Evolutionary conservation across 2,888 invertebrate genomes (phyloP).

Genomic region (Orthosia cruda): DNA sequence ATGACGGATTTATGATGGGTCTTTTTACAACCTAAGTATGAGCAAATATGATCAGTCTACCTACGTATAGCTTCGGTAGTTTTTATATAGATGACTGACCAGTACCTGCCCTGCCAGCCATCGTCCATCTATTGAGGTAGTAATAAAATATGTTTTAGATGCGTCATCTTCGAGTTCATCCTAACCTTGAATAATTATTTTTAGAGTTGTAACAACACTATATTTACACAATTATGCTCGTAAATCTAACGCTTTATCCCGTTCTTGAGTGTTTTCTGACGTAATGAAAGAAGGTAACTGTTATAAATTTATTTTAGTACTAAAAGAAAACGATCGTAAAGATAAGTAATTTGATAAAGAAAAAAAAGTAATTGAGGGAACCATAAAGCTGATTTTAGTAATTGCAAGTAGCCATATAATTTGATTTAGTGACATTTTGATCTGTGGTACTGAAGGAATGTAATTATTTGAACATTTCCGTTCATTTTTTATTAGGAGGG

Average conservation of each 20-base stretch:
- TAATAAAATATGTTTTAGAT: constrained; percentile 7
- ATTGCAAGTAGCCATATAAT: constrained; percentile 43
- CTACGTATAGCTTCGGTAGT: too few relatives aligned
- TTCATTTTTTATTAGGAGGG: constrained; percentile 30
- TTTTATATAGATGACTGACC: neutral
- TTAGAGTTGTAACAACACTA: constrained; percentile 8
- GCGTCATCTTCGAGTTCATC: neutral
- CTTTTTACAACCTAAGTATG: too few relatives aligned
- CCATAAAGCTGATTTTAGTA: too few relatives aligned
- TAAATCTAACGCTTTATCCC: constrained; percentile 30
- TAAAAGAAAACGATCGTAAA: constrained; percentile 32
- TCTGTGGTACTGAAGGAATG: constrained; percentile 16
- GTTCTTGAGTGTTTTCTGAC: constrained; percentile 56
- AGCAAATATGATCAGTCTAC: too few relatives aligned
- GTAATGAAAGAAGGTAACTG: constrained; percentile 23
- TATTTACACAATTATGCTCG: constrained; percentile 33
- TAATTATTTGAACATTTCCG: constrained; percentile 46
- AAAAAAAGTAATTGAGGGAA: constrained; percentile 26
- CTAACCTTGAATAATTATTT: constrained; percentile 33
- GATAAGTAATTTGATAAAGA: constrained; percentile 27
- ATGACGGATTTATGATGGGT: too few relatives aligned
- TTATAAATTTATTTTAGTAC: constrained; percentile 41
- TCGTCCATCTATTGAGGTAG: neutral
- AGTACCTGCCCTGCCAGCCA: neutral
- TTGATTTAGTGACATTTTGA: constrained; percentile 31